Conservation (phyloP, 1,140 invertebrate species). For the Drosophila saltans region DNA sequence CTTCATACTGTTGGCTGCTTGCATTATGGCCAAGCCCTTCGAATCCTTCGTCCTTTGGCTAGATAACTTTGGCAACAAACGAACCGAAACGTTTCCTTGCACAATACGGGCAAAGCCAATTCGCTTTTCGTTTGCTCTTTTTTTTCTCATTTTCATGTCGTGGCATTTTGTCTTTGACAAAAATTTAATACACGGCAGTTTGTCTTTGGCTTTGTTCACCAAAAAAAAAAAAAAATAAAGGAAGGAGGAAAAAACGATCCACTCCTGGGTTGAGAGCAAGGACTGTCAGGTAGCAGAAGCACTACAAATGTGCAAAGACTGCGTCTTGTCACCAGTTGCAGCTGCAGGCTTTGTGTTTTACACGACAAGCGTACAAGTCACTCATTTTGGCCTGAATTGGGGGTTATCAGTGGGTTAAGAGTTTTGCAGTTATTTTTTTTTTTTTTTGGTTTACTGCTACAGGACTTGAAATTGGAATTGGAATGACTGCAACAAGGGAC, state of each 20-base stretch:
- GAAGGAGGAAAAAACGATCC: neutral
- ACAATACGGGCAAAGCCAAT: constrained; percentile 59
- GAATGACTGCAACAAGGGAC: constrained; percentile 1
- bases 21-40: constrained; percentile 55
- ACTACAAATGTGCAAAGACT: constrained; percentile 66
- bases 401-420: constrained; percentile 45
- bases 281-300: constrained; percentile 17
- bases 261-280: too few relatives aligned
- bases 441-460: neutral
- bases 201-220: constrained; percentile 65
- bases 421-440: constrained; percentile 38
- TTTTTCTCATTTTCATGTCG: constrained; percentile 37
- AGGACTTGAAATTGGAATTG: constrained; percentile 23
- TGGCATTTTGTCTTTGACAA: constrained; percentile 77
- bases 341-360: constrained; percentile 67
- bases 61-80: constrained; percentile 56
- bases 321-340: constrained; percentile 71
- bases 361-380: constrained; percentile 69
- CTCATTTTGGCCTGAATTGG: constrained; percentile 13
- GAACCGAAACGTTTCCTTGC: constrained; percentile 55
- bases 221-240: constrained; percentile 20
- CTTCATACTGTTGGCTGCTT: constrained; percentile 26
- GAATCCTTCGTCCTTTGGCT: constrained; percentile 27
- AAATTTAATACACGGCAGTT: constrained; percentile 79
- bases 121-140: constrained; percentile 22